Evolutionary conservation across 2,113 vertebrate genomes (phyloP).

Genomic region (Turdus rufiventris): DNA sequence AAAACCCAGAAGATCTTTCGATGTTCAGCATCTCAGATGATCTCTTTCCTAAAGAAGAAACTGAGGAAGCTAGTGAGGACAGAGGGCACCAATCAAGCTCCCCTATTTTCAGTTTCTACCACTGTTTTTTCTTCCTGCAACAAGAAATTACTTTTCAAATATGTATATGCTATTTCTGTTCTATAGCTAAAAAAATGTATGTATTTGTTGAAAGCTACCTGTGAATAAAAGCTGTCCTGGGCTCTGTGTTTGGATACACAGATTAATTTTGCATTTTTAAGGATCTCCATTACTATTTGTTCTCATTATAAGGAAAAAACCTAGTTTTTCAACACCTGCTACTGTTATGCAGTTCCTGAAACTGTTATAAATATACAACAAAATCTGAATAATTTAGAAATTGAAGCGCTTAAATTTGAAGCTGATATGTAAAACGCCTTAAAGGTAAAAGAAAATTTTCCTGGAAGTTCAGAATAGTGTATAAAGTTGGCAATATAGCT

Average conservation of each 20-base stretch:
- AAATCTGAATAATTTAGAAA: not conserved
- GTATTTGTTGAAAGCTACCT: not conserved
- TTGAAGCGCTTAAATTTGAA: not conserved
- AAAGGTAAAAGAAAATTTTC: not conserved
- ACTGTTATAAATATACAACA: not conserved
- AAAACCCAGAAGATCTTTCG: not conserved
- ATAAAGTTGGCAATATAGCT: not conserved
- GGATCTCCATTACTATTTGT: not conserved
- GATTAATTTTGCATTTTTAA: constrained; percentile 8
- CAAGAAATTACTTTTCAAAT: constrained; percentile 49
- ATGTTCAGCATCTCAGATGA: not conserved
- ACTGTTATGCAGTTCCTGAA: not conserved
- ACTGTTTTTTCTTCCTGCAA: not conserved
- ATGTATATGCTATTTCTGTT: not conserved
- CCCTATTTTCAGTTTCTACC: not conserved
- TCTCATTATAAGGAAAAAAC: not conserved
- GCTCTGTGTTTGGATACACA: not conserved
- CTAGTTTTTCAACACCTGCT: not conserved
- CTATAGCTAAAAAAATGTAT: not conserved
- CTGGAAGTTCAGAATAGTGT: not conserved
- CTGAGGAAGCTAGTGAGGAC: not conserved
- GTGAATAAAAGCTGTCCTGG: not conserved
- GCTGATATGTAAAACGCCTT: not conserved
- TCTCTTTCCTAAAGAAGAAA: not conserved
- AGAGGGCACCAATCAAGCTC: not conserved